Percentiles rank a stretch among this genome's conserved stretches.
Evolutionary conservation across 1,140 invertebrate genomes (phyloP).

Genomic region (Pantala flavescens): DNA sequence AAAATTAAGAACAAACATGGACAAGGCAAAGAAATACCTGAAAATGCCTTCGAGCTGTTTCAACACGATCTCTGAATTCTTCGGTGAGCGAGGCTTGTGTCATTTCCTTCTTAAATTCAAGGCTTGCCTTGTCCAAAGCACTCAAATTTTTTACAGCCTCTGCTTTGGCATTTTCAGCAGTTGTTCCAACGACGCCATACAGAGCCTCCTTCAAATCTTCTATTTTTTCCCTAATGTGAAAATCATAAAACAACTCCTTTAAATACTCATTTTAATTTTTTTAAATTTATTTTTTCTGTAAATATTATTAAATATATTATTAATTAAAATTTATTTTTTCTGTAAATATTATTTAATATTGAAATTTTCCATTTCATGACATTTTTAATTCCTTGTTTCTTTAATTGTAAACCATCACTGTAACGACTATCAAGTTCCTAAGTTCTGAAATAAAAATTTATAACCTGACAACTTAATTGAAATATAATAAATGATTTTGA

Average conservation of each 20-base stretch:
- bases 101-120: constrained; percentile 43
- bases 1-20: no score
- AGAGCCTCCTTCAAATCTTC: constrained; percentile 19
- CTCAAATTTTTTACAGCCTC: constrained; percentile 51
- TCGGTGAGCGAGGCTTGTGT: constrained; percentile 48
- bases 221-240: constrained; percentile 27
- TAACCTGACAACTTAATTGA: no score
- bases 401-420: no score
- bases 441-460: no score
- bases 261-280: constrained; percentile 28
- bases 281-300: constrained; percentile 25
- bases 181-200: constrained; percentile 33
- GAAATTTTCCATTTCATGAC: no score
- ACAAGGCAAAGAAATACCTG: no score
- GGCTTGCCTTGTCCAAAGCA: constrained; percentile 47
- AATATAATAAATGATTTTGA: no score
- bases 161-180: constrained; percentile 35
- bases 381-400: no score
- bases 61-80: constrained; percentile 58
- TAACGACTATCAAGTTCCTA: no score
- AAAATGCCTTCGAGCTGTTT: constrained; percentile 55
- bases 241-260: constrained; percentile 33
- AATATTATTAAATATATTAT: constrained; percentile 18
- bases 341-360: no score
- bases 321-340: no score